Conservation (phyloP, 1,140 invertebrate species). For the Lethocerus indicus region DNA sequence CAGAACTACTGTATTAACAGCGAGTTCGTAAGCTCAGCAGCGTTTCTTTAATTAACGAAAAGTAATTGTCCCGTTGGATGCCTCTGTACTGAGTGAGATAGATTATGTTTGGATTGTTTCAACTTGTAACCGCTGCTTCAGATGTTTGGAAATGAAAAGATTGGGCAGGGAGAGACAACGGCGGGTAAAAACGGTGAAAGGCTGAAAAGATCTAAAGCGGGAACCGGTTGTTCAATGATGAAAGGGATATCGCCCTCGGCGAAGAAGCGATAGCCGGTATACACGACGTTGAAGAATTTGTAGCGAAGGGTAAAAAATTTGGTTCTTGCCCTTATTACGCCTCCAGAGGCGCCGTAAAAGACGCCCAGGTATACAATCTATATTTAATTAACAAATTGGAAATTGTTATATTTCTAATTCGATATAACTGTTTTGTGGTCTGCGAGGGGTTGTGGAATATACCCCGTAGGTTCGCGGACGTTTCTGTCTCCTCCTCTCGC, state of each 20-base stretch:
- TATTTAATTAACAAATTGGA: conserved; percentile 1
- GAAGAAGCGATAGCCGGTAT: conserved; percentile 50
- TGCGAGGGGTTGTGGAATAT: too few relatives aligned
- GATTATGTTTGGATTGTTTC: too few relatives aligned
- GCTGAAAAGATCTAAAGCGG: conserved; percentile 37
- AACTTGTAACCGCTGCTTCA: too few relatives aligned
- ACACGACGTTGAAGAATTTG: conserved; percentile 78
- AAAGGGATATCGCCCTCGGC: conserved; percentile 42
- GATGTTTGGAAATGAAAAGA: conserved; percentile 83
- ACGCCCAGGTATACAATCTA: conserved; percentile 45
- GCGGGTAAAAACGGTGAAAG: conserved; percentile 39
- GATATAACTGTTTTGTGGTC: too few relatives aligned
- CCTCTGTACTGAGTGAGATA: too few relatives aligned
- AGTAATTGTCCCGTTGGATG: conserved; percentile 28
- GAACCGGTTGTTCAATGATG: conserved; percentile 46
- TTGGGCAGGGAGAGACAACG: too few relatives aligned
- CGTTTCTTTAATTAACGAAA: conserved; percentile 80
- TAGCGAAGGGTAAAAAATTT: conserved; percentile 43
- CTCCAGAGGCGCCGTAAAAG: conserved; percentile 53
- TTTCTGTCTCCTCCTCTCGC: too few relatives aligned
- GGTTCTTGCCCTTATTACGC: conserved; percentile 87
- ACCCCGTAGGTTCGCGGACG: too few relatives aligned
- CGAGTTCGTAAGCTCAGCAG: conserved; percentile 58
- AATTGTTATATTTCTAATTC: background rate
- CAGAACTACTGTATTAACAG: conserved; percentile 86